Evolutionary conservation across 2,113 vertebrate genomes (phyloP), one percentile per base, ranked within the genome.

Genomic region (Epinephelus moara): DNA sequence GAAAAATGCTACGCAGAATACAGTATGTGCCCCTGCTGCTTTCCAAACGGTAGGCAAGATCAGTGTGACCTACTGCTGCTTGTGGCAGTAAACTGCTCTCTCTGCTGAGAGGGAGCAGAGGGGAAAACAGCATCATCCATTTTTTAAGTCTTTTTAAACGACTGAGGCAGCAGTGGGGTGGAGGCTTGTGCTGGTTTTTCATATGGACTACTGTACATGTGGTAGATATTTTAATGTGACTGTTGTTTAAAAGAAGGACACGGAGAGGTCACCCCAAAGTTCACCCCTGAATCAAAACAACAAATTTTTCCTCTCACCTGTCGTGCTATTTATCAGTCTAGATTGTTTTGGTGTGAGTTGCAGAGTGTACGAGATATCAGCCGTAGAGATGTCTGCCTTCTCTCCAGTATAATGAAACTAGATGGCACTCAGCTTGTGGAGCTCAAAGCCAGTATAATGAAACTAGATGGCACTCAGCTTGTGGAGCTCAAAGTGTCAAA

Each of bases 1-100:
- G 17, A 88, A 53, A 82, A 84, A 80, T 30, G 30, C 30, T 19
- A 45, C 21, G 53, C 66, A 75, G 77, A 82, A 45, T 68, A 53
- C 50, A 70, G 66, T 21, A 15, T 3, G n/a, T 62, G 49, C 6
- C 33, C 55, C 72, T n/a, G 56, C 85, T 79, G 74, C 60, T 84
- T 67, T 60, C 42, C 57, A 70, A 84, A 77, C 61, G 60, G 57
- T 69, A 53, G 50, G 30, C 30, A 8, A 49, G 69, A 73, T 68
- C 70, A 45, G 7, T 9, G 73, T 87, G 88, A 89, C 81, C 91
- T 86, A 75, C 78, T 67, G 47, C 64, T 61, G 50, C 61, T 45
- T n/a, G 72, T 59, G 57, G 62, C 75, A 70, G 17, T 56, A 42
- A 85, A 78, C 70, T 67, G 37, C 62, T 45, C 61, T 66, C 56